phyloP scores from a whole-genome alignment of 2,888 invertebrate genomes.

The Aphidoletes aphidimyza region DNA sequence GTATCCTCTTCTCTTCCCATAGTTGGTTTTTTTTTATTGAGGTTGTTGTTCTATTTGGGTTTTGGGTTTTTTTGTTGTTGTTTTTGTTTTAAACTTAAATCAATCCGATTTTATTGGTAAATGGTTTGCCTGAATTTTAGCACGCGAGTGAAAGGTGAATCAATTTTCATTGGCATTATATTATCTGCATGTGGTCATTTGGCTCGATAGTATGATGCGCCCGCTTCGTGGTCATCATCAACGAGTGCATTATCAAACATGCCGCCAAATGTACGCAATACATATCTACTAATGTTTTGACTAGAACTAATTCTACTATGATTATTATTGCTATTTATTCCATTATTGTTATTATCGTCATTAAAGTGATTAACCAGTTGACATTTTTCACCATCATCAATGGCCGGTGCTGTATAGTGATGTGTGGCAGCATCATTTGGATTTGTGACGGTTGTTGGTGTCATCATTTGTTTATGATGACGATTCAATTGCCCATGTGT shows the following conservation, averaged over 20 bases:
- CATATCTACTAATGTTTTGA: conserved; percentile 56
- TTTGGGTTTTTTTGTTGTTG: neutral
- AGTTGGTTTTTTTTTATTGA: too few species aligned
- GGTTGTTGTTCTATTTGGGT: neutral
- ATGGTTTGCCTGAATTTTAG: neutral
- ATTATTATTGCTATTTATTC: conserved; percentile 58
- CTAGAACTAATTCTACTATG: conserved; percentile 58
- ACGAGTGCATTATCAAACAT: conserved; percentile 47
- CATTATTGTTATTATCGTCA: conserved; percentile 58
- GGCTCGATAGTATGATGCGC: conserved; percentile 56
- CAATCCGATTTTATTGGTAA: too few species aligned
- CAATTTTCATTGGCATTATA: conserved; percentile 55
- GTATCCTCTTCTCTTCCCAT: too few species aligned
- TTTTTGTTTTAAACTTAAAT: too few species aligned
- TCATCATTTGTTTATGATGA: conserved; percentile 56
- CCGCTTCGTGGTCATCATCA: conserved; percentile 54
- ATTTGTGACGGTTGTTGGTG: conserved; percentile 55
- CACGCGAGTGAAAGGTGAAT: conserved; percentile 16
- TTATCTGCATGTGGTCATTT: conserved; percentile 55
- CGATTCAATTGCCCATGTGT: conserved; percentile 24
- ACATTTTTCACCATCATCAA: neutral
- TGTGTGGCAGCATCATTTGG: neutral
- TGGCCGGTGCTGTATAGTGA: neutral
- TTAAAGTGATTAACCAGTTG: conserved; percentile 56
- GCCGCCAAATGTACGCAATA: conserved; percentile 53